Evolutionary conservation across 2,888 invertebrate genomes (phyloP), one percentile per base, ranked within the genome.

Genomic region (Spatulosminthurus flaviceps): DNA sequence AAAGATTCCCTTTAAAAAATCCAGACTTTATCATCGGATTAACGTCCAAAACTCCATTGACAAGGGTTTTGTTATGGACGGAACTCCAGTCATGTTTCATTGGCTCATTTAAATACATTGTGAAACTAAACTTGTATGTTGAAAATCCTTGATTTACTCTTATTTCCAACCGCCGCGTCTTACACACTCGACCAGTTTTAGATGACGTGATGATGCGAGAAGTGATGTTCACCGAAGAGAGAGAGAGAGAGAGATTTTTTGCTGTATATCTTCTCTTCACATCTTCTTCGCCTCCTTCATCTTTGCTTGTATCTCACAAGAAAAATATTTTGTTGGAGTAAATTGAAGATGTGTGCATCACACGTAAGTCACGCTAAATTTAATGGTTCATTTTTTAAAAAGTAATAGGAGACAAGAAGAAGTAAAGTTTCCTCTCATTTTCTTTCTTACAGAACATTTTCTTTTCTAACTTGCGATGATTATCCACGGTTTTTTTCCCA

Each of bases 171-270:
- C 51, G 51, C 9, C 51, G 51, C 1, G 9, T 51, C n/a, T n/a
- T n/a, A n/a, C 19, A 19, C n/a, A 51, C 51, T 51, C 51, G 51
- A 51, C 51, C 51, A 51, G 51, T 51, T 51, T n/a, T 51, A 51
- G 16, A 72, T 43, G 72, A 72, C 19, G 51, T 72, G 51, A 70
- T 72, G 72, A 72, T 42, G 43, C 51, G 71, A 41, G 70, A 72
- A 43, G 22, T 72, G 71, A 43, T 42, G 51, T 42, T 72, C 51
- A 51, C n/a, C 16, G 51, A 51, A 51, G 51, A 51, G 51, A 11
- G n/a, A n/a, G n/a, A n/a, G n/a, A n/a, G n/a, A n/a, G n/a, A 34
- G 4, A 51, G 1, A 11, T 51, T 51, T 51, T 51, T 51, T 51
- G n/a, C 16, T 16, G 16, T 51, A 19, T 9, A 2, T 51, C n/a